A percentile compares a stretch with the other conserved stretches of the same genome.
Conservation (phyloP, 1,140 invertebrate genomes). For the Drosophila erecta region DNA sequence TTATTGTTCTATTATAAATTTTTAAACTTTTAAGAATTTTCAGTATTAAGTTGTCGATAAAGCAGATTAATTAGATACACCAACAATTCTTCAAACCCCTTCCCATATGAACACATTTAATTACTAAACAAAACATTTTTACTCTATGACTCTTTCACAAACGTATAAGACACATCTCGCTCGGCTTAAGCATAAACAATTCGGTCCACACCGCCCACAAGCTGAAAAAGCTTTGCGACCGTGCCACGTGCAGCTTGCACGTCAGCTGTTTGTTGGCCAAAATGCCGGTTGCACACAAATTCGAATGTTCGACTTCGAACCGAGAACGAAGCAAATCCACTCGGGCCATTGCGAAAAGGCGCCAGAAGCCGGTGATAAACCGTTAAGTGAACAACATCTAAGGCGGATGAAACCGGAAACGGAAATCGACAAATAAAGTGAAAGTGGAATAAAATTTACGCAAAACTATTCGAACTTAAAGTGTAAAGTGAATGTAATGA, state of each 20-base stretch:
- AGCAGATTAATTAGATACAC: too few relatives aligned
- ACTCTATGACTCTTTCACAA: background rate
- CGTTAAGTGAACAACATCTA: conserved; percentile 45
- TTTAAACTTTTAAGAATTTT: too few relatives aligned
- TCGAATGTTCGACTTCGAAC: conserved; percentile 64
- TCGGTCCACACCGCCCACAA: background rate
- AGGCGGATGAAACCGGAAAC: conserved; percentile 28
- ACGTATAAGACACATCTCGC: background rate
- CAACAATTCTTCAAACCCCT: too few relatives aligned
- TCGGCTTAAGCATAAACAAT: conserved; percentile 54
- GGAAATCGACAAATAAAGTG: background rate
- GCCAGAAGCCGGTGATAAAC: conserved; percentile 69
- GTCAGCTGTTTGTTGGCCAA: conserved; percentile 51
- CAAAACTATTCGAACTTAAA: conserved; percentile 13
- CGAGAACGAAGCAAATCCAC: conserved; percentile 1
- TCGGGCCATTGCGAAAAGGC: conserved; percentile 13
- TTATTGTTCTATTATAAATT: too few relatives aligned
- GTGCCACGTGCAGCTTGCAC: conserved; percentile 41
- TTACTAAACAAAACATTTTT: background rate
- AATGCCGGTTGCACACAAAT: conserved; percentile 58
- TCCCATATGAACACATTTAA: too few relatives aligned
- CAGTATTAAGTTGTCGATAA: too few relatives aligned
- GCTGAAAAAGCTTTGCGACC: conserved; percentile 37
- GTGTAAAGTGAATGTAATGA: conserved; percentile 30
- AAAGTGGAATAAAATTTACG: conserved; percentile 16